Conservation (phyloP, 1,140 invertebrate genomes). For the Leptoteleia sp. region DNA sequence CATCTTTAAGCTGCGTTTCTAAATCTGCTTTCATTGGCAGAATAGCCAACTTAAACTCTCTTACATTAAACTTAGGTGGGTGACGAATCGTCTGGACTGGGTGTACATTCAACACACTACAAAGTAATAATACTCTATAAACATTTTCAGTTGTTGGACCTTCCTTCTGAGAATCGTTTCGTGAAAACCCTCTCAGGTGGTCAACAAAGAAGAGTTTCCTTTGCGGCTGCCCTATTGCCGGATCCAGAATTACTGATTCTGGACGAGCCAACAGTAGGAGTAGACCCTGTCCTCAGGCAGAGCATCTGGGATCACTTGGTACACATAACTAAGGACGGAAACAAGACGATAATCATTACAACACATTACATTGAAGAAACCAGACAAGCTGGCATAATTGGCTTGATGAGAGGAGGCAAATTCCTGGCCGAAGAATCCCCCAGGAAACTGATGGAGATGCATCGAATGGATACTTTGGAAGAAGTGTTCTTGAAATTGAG, state of each 20-base stretch:
- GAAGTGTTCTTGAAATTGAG: conserved; percentile 96
- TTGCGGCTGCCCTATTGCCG: conserved; percentile 92
- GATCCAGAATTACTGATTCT: conserved; percentile 95
- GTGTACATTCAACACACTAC: too few relatives aligned
- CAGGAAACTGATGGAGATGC: conserved; percentile 87
- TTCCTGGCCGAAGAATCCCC: conserved; percentile 96
- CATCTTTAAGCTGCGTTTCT: too few relatives aligned
- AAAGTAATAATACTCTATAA: too few relatives aligned
- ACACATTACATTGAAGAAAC: conserved; percentile 99
- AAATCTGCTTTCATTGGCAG: too few relatives aligned
- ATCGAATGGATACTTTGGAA: conserved; percentile 90
- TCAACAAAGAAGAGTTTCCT: conserved; percentile 92
- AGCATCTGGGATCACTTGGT: conserved; percentile 97
- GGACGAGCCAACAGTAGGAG: conserved; percentile 97
- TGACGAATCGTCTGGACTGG: too few relatives aligned
- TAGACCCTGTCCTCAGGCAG: conserved; percentile 95
- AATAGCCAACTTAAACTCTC: too few relatives aligned
- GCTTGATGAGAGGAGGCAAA: conserved; percentile 94
- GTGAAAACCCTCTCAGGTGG: conserved; percentile 95
- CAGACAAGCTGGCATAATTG: conserved; percentile 93
- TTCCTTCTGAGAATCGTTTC: conserved; percentile 83
- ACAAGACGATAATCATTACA: conserved; percentile 97
- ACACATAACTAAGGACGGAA: conserved; percentile 91
- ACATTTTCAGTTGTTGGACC: conserved; percentile 80
- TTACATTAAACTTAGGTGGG: too few relatives aligned